Evolutionary conservation across 2,888 invertebrate species (phyloP).

Genomic region (Resseliella maxima): DNA sequence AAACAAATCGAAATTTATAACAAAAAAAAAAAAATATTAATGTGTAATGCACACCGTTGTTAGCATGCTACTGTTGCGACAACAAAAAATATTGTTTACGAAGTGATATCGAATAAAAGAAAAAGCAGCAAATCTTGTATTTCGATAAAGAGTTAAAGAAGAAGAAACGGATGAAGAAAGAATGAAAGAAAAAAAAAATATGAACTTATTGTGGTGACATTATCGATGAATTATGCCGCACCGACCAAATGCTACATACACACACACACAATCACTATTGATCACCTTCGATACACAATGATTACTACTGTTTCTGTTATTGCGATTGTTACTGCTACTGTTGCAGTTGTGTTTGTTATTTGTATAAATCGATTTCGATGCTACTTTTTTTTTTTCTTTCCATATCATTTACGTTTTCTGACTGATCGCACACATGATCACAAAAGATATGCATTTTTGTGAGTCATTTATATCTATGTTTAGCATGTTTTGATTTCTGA

Average conservation of each 20-base stretch:
- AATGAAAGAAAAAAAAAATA: not conserved
- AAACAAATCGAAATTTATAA: too few species aligned
- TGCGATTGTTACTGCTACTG: not conserved
- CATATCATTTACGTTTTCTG: constrained; percentile 10
- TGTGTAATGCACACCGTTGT: too few species aligned
- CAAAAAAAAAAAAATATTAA: too few species aligned
- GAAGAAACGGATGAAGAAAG: not conserved
- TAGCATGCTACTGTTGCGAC: not conserved
- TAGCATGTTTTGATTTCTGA: constrained; percentile 1
- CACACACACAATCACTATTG: not conserved
- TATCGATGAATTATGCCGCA: constrained; percentile 38
- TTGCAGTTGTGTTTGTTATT: not conserved
- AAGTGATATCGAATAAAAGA: constrained; percentile 2
- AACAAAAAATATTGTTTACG: not conserved
- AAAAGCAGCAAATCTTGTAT: not conserved
- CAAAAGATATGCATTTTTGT: not conserved
- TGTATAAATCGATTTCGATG: not conserved
- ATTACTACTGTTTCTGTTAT: not conserved
- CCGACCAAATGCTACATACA: not conserved
- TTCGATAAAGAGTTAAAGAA: not conserved
- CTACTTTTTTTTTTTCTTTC: too few species aligned
- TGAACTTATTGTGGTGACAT: constrained; percentile 4
- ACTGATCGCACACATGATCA: constrained; percentile 23
- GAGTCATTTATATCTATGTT: not conserved
- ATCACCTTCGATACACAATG: not conserved